Evolutionary conservation across 1,140 invertebrate species (phyloP), one percentile per base, ranked within the genome.

Genomic region (Heliconius melpomene): DNA sequence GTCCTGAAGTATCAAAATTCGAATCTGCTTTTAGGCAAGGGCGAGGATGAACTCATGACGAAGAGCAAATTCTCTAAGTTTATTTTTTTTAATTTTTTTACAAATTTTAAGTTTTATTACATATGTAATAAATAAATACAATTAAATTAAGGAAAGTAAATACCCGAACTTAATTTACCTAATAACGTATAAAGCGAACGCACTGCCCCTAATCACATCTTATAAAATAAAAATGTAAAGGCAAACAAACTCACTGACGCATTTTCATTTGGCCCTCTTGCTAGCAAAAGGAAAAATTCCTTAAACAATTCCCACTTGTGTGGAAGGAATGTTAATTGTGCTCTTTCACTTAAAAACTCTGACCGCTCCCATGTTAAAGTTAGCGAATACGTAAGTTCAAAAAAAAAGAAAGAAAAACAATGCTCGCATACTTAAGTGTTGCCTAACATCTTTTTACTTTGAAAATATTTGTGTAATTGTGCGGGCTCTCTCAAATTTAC

Each of bases 401-500:
- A 81, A 81, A 77, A 80, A 73, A 72, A n/a, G n/a, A n/a, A 50
- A 80, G 75, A 74, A 73, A 74, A 81, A 80, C 79, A 81, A 81
- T 78, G 60, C 38, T 73, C 50, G 76, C 72, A 80, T 80, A 78
- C 80, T 81, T 78, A 82, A 82, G 80, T 84, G 74, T 84, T 84
- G 73, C 52, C 74, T 79, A 79, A 78, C 81, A 84, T 84, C 83
- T 84, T 84, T 80, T 84, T 82, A 82, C 82, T 84, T 79, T 57
- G 74, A 85, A 83, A 83, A 85, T 85, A 84, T 83, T 85, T 85
- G 82, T 82, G 82, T 85, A 82, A 85, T 84, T 83, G 84, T 85
- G 74, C 79, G 84, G 80, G 82, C 82, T 72, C 79, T 79, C 80
- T 75, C 80, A 84, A 87, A 88, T 89, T 89, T 88, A 84, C 84